A percentile compares a stretch with the other conserved stretches of the same genome.
Evolutionary conservation across 1,140 invertebrate species (phyloP).

Genomic region (Amyelois transitella): DNA sequence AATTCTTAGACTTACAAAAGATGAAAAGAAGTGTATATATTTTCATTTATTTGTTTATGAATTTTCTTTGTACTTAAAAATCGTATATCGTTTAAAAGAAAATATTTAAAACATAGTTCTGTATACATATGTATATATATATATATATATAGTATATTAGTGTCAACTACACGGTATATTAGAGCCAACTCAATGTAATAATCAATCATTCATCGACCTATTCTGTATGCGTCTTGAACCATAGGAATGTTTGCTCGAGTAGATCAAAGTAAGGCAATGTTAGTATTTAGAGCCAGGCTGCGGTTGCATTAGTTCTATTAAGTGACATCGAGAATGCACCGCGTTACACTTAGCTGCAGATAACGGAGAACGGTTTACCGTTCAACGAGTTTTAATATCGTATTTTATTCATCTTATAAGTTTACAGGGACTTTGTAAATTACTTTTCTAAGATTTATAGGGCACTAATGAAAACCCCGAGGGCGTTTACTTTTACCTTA

Average conservation of each 20-base stretch:
- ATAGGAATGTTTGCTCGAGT: no score
- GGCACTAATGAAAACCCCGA: neutral
- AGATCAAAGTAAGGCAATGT: no score
- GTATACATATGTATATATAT: neutral
- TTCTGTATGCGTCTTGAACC: no score
- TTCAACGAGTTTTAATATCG: slow-evolving; percentile 46
- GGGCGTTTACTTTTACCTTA: neutral
- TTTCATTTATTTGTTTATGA: neutral
- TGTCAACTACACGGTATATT: no score
- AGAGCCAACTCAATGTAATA: no score
- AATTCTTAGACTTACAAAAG: neutral
- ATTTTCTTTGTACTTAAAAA: neutral
- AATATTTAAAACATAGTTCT: no score
- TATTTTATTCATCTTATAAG: slow-evolving; percentile 31
- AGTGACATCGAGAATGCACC: slow-evolving; percentile 40
- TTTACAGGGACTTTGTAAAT: neutral
- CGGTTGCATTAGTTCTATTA: slow-evolving; percentile 24
- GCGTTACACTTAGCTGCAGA: slow-evolving; percentile 41
- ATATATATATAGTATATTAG: no score
- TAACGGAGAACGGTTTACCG: slow-evolving; percentile 51
- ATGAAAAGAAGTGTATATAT: no score
- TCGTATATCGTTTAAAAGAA: no score
- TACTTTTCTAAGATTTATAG: neutral
- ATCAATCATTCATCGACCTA: no score
- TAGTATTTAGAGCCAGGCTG: neutral